Conservation (phyloP, 2,888 invertebrate genomes). For the Erebia epiphron region DNA sequence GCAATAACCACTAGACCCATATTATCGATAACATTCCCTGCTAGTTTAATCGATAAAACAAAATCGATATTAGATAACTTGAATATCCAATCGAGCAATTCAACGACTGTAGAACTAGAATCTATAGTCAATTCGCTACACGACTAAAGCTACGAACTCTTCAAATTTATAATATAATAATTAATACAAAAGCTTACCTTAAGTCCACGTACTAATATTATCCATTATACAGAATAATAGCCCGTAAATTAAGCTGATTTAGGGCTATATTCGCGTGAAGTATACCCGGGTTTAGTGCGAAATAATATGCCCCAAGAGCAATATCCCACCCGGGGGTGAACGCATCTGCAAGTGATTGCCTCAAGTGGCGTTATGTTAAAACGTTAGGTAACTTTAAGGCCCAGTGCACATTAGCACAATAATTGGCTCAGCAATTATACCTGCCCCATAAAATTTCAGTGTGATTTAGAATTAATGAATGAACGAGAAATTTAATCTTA, state of each 20-base stretch:
- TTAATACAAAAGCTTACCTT: slow-evolving; percentile 8
- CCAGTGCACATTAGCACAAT: neutral
- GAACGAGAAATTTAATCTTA: too few species aligned
- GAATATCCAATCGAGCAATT: neutral
- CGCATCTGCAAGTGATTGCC: slow-evolving; percentile 28
- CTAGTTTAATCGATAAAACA: slow-evolving; percentile 3
- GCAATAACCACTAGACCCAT: slow-evolving; percentile 10
- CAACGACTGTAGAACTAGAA: neutral
- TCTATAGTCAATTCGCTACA: neutral
- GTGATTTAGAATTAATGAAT: neutral
- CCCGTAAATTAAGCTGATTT: slow-evolving; percentile 14
- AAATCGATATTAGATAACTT: slow-evolving; percentile 9
- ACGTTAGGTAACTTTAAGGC: slow-evolving; percentile 18
- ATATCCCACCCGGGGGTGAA: slow-evolving; percentile 16
- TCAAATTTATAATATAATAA: neutral
- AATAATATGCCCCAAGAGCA: slow-evolving; percentile 19
- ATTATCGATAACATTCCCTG: slow-evolving; percentile 7
- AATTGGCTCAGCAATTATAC: neutral
- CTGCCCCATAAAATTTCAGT: neutral
- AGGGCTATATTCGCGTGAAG: neutral
- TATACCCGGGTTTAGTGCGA: slow-evolving; percentile 16
- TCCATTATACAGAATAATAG: slow-evolving; percentile 7
- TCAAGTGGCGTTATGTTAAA: slow-evolving; percentile 13
- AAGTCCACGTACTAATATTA: slow-evolving; percentile 1
- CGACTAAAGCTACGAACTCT: neutral